Base-by-base conservation (phyloP, 2,797 vertebrate genomes). In the Allobates femoralis region DNA sequence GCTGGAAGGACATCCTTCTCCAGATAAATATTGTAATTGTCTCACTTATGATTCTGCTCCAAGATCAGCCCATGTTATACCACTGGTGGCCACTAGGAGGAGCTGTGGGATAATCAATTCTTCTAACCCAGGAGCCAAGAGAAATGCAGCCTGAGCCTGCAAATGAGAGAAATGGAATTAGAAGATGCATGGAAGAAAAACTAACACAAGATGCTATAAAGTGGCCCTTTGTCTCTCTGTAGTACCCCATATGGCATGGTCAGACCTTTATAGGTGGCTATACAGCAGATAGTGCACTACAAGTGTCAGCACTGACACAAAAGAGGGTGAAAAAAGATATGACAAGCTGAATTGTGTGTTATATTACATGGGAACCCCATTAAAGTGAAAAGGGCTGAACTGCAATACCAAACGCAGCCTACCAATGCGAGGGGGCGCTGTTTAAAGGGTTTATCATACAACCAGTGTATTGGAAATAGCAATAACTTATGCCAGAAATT, bases 81-180 rank as follows among this genome's bases (percentile, higher is more conserved):
- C n/a, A 75, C 1, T 73, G 0, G 0, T 2, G 51, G 3, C 92
- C 93, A 85, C 91, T 92, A 93, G 92, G 91, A 91, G 93, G 93
- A 90, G 85, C 92, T 92, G 86, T 89, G 85, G 91, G 89, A 92
- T 92, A 82, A 92, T 88, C 3, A n/a, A 89, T 91, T 69, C 1
- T 6, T 3, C 6, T 34, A 77, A 58, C n/a, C 1, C 11, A 66
- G 32, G 5, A 6, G 50, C 53, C 46, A 19, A 51, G 69, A 46
- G 26, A 14, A 83, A 28, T n/a, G 66, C 64, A 74, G 55, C 21
- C 21, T 67, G 46, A 30, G 1, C 76, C 23, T 50, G 14, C 34
- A 53, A 82, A 23, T 5, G 60, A 79, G 74, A 79, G 80, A 79
- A 74, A 83, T 73, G 78, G 62, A 77, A 69, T 87, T 64, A 74